Evolutionary conservation across 2,113 vertebrate species (phyloP).

Genomic region (Monarcha castaneiventris): DNA sequence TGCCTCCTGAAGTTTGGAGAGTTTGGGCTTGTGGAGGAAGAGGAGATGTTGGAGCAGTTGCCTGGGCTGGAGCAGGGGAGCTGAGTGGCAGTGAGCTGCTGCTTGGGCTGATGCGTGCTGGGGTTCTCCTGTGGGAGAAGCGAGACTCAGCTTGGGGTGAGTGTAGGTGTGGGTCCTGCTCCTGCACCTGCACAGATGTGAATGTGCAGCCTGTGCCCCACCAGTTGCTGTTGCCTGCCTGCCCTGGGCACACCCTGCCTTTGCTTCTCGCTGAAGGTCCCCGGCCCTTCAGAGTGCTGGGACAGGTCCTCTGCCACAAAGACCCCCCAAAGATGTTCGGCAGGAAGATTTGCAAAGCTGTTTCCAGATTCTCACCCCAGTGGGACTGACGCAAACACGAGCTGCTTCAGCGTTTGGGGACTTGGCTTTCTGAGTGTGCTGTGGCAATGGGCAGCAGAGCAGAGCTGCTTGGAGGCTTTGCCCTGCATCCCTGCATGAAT

Average conservation of each 20-base stretch:
- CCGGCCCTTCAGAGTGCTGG: neutral
- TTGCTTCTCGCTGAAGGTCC: neutral
- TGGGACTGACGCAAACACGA: rapidly evolving
- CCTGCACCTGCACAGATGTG: rapidly evolving
- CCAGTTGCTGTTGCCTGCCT: rapidly evolving
- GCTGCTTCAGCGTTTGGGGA: neutral
- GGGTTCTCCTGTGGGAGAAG: neutral
- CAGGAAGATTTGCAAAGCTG: neutral
- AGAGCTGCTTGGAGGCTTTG: neutral
- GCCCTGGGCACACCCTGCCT: neutral
- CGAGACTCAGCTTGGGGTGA: rapidly evolving
- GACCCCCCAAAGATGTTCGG: neutral
- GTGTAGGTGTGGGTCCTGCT: neutral
- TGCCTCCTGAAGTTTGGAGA: neutral
- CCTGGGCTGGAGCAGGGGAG: neutral
- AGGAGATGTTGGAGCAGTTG: rapidly evolving
- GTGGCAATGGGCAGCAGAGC: neutral
- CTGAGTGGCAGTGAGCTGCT: neutral
- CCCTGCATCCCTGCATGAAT: rapidly evolving
- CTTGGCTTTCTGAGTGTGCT: neutral
- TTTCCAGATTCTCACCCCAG: neutral
- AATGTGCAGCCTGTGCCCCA: neutral
- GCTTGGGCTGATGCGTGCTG: neutral
- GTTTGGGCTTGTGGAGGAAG: neutral
- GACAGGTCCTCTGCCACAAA: neutral